Conservation (phyloP, 2,797 vertebrate species). For the Antrozous pallidus region DNA sequence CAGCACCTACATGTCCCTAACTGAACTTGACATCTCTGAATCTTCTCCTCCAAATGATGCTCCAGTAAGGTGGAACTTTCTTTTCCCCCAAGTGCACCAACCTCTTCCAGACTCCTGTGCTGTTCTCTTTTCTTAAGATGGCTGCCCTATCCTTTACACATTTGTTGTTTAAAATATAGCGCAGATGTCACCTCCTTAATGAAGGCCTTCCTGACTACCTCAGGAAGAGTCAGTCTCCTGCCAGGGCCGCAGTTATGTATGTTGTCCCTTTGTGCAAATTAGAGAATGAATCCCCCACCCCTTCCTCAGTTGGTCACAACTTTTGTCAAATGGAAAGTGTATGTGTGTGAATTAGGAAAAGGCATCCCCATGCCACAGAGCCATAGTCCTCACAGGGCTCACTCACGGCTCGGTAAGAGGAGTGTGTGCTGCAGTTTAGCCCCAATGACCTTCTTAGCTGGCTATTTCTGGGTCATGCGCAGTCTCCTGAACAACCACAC, state of each 20-base stretch:
- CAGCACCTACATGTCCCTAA: not conserved
- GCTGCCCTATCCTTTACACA: not conserved
- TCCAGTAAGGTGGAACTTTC: not conserved
- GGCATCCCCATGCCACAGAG: fast-evolving
- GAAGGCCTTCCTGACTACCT: not conserved
- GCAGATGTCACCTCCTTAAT: not conserved
- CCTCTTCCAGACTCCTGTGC: not conserved
- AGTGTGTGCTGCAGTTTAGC: not conserved
- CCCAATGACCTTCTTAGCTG: not conserved
- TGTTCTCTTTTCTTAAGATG: not conserved
- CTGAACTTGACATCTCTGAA: not conserved
- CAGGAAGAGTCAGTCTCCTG: not conserved
- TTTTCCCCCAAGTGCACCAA: not conserved
- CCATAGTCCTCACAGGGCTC: not conserved
- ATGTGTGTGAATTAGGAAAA: not conserved
- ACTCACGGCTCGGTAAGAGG: not conserved
- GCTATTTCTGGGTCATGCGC: not conserved
- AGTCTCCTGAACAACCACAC: not conserved
- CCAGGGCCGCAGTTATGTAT: not conserved
- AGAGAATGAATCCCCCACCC: not conserved
- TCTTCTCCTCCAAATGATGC: fast-evolving
- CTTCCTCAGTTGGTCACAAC: not conserved
- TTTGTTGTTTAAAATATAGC: not conserved
- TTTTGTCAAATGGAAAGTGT: not conserved
- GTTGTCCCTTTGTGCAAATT: not conserved